Conservation (phyloP, 1,140 invertebrate species). For the Danaus melanippus region DNA sequence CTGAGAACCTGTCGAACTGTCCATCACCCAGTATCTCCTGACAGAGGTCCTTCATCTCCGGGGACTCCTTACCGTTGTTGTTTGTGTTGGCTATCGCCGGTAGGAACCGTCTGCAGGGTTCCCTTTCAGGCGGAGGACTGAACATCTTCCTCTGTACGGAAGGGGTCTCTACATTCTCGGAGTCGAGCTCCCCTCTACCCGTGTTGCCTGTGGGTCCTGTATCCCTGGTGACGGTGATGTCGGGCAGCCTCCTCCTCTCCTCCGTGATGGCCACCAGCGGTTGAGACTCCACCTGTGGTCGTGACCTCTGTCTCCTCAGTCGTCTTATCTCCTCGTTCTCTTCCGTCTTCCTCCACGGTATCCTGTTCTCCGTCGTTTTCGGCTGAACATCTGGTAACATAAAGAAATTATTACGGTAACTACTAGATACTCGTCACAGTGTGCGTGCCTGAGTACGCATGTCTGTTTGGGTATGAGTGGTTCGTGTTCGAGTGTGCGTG, state of each 20-base stretch:
- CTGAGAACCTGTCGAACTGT: slow-evolving; percentile 88
- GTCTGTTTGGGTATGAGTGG: too few relatives aligned
- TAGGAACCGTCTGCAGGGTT: slow-evolving; percentile 73
- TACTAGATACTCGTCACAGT: background rate
- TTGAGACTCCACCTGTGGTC: slow-evolving; percentile 54
- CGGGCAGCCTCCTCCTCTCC: slow-evolving; percentile 67
- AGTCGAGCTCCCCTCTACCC: slow-evolving; percentile 88
- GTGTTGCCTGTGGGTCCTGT: slow-evolving; percentile 51
- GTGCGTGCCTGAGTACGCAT: too few relatives aligned
- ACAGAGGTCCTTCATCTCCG: slow-evolving; percentile 62
- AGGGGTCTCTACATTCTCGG: slow-evolving; percentile 92
- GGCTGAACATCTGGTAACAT: slow-evolving; percentile 78
- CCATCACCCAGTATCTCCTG: slow-evolving; percentile 77
- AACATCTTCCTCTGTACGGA: slow-evolving; percentile 82
- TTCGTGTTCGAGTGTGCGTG: too few relatives aligned
- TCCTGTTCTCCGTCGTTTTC: slow-evolving; percentile 81
- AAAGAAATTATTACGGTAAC: background rate
- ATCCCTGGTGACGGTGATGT: slow-evolving; percentile 50
- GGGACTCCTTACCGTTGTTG: slow-evolving; percentile 50
- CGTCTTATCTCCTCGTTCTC: slow-evolving; percentile 69
- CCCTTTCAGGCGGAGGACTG: slow-evolving; percentile 75
- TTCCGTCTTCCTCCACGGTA: slow-evolving; percentile 80
- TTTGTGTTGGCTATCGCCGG: slow-evolving; percentile 37
- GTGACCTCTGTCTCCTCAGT: slow-evolving; percentile 65
- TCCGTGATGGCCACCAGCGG: slow-evolving; percentile 71